Evolutionary conservation across 2,797 vertebrate genomes (phyloP).

Genomic region (Macroramphosus scolopax): DNA sequence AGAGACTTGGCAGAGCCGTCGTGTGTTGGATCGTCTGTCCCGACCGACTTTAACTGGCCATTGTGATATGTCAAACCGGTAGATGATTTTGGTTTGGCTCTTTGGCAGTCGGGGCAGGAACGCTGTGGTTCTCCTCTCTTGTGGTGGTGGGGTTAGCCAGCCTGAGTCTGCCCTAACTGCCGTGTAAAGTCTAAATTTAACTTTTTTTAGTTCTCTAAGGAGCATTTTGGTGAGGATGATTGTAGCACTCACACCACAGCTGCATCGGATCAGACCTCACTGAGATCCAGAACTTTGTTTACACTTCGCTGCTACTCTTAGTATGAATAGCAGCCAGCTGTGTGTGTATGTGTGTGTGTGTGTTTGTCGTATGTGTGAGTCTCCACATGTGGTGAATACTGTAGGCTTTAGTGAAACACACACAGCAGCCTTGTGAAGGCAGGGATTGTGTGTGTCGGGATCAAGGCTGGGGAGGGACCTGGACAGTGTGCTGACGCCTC

Average conservation of each 20-base stretch:
- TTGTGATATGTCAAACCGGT: conserved; percentile 23
- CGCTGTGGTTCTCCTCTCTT: conserved; percentile 57
- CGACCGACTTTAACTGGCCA: conserved; percentile 11
- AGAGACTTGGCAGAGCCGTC: not conserved
- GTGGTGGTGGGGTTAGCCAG: conserved; percentile 57
- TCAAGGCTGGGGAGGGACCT: conserved; percentile 41
- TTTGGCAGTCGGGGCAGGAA: conserved; percentile 38
- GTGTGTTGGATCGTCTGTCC: conserved; percentile 1
- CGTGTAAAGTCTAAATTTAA: conserved; percentile 72
- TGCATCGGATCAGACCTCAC: conserved; percentile 60
- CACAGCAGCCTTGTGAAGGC: conserved; percentile 45
- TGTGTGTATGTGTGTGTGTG: conserved; percentile 1
- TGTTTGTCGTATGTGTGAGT: conserved; percentile 27
- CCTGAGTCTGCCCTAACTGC: conserved; percentile 49
- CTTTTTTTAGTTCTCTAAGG: conserved; percentile 41
- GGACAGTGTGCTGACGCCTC: conserved; percentile 26
- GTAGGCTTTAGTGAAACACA: conserved; percentile 28
- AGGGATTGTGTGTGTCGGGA: conserved; percentile 21
- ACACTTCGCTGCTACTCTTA: conserved; percentile 42
- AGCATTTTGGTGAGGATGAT: conserved; percentile 60
- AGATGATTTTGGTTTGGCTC: conserved; percentile 35
- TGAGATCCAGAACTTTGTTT: conserved; percentile 53
- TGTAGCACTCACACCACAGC: conserved; percentile 61
- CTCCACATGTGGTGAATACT: conserved; percentile 32
- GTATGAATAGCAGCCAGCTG: conserved; percentile 39